Base-by-base conservation (phyloP, 2,888 invertebrate genomes). In the Crematogaster levior region DNA sequence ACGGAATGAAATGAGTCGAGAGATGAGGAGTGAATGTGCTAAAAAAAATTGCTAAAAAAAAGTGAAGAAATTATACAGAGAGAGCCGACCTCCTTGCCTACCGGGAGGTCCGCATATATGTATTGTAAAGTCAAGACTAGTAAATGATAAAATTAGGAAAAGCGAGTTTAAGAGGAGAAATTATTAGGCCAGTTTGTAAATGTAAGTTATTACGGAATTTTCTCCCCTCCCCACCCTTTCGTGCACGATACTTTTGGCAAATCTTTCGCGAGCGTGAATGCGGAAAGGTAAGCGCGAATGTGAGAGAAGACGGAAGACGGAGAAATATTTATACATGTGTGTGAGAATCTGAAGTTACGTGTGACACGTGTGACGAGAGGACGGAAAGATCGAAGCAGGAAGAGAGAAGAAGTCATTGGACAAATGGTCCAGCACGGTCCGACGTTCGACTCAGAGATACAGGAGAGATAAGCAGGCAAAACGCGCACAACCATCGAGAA, bases 11-110 rank as follows among this genome's bases (percentile, higher is more conserved):
- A 68, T 12, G 73, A 81, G 58, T 58, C 63, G 68, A 73, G 81
- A 48, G 56, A 66, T 12, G 77, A 88, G 34, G 91, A 88, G 88
- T 74, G 86, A 84, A 82, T 87, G 85, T 73, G 84, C 84, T 84
- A 82, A 85, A 79, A 89, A 88, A 90, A 91, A 88, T 90, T 90
- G 88, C 92, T 89, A 90, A 85, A 91, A 90, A 48, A 90, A 91
- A 88, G 84, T 87, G 90, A 92, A 90, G 91, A 93, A 94, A 94
- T 94, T 94, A 94, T 94, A 94, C 94, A 94, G 94, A 94, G 93
- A 93, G 90, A 91, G 94, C 93, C 92, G 93, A 91, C 93, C 93
- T 93, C 93, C 94, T 94, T 94, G 94, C 91, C 93, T 94, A 94
- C 94, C 94, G 94, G 94, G 94, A 92, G 94, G 93, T 93, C 92